Percentiles rank a stretch among this genome's conserved stretches.
These are phyloP conservation scores for Gnatocerus cornutus DNA, from an alignment of 2,888 invertebrate species.

Conservation along the genomic window DNA sequence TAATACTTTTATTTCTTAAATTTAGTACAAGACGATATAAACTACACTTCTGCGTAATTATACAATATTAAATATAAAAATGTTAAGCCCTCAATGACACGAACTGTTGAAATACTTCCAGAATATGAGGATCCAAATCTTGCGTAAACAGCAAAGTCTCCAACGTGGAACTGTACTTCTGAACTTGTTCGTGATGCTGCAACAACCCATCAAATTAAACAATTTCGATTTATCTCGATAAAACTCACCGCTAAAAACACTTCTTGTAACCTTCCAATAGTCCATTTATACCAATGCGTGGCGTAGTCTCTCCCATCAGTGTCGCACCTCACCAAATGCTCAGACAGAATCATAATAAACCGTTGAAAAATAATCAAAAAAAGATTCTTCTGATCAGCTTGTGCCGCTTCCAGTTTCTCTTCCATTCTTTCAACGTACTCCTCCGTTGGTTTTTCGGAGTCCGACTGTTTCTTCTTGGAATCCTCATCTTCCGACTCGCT, in stretches of 20 bases:
- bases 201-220: constrained; percentile 37
- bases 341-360: constrained; percentile 98
- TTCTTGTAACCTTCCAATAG: constrained; percentile 94
- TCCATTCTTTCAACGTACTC: constrained; percentile 97
- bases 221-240: too few species aligned
- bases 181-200: constrained; percentile 98
- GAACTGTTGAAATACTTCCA: constrained; percentile 98
- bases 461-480: constrained; percentile 66
- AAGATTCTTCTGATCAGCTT: constrained; percentile 96
- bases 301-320: constrained; percentile 94
- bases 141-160: constrained; percentile 97
- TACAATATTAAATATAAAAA: constrained; percentile 13
- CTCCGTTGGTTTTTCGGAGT: constrained; percentile 79
- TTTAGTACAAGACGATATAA: constrained; percentile 12
- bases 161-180: constrained; percentile 95
- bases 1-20: constrained; percentile 10
- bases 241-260: constrained; percentile 90
- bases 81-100: constrained; percentile 86
- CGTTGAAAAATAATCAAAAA: constrained; percentile 98
- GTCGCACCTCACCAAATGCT: constrained; percentile 95
- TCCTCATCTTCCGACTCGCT: constrained; percentile 81
- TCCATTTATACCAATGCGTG: constrained; percentile 97
- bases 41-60: constrained; percentile 23
- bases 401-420: constrained; percentile 93
- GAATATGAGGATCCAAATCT: constrained; percentile 95